These are phyloP conservation scores for Hypena proboscidalis DNA, from an alignment of 2,888 invertebrate genomes.

Conservation along the genomic window DNA sequence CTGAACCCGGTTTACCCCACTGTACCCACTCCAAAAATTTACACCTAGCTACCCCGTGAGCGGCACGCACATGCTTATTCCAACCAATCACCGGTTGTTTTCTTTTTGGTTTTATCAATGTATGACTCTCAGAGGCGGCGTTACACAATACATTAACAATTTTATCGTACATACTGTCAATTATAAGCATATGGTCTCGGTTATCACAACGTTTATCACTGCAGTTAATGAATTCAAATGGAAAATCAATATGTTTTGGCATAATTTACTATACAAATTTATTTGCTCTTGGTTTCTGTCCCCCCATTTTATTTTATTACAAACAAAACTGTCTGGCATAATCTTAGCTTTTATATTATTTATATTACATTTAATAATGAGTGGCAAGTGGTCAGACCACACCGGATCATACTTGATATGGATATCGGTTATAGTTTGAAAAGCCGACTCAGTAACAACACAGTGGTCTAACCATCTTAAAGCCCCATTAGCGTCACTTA, in stretches of 20 bases:
- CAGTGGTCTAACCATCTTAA: conserved; percentile 18
- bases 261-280: too few species aligned
- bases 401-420: conserved; percentile 6
- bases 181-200: too few species aligned
- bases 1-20: too few species aligned
- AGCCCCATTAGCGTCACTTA: conserved; percentile 17
- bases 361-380: conserved; percentile 7
- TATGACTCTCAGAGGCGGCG: conserved; percentile 4
- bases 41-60: conserved; percentile 21
- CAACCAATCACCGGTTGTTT: conserved; percentile 13
- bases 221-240: too few species aligned
- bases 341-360: conserved; percentile 4
- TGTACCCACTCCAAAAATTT: too few species aligned
- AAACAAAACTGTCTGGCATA: not conserved
- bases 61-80: conserved; percentile 25
- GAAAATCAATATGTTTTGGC: too few species aligned
- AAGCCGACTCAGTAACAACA: conserved; percentile 11
- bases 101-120: not conserved
- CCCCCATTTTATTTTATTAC: too few species aligned
- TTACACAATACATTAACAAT: too few species aligned
- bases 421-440: conserved; percentile 4
- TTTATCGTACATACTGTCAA: too few species aligned
- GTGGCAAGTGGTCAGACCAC: conserved; percentile 17
- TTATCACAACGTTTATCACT: too few species aligned
- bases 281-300: too few species aligned